Conservation (phyloP, 1,140 invertebrate genomes). For the Microvelia longipes region DNA sequence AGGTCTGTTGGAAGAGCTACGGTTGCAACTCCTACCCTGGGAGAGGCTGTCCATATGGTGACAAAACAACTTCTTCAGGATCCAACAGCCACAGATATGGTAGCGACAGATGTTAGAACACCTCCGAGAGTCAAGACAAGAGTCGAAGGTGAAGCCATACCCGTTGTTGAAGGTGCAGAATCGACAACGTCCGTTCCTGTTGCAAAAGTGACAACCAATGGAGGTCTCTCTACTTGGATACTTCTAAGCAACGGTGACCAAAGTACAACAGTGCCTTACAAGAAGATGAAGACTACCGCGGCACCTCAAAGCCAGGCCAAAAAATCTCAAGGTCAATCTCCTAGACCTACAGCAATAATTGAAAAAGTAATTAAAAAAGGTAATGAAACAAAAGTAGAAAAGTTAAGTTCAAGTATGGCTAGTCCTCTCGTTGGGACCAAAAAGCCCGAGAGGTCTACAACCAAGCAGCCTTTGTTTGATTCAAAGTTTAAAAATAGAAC, state of each 20-base stretch:
- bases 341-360: conserved; percentile 4
- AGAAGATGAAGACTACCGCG: conserved; percentile 7
- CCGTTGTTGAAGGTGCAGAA: conserved; percentile 26
- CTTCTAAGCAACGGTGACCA: conserved; percentile 30
- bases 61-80: conserved; percentile 34
- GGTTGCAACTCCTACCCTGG: conserved; percentile 23
- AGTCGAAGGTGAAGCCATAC: conserved; percentile 7
- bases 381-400: conserved; percentile 6
- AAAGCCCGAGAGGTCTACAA: conserved; percentile 6
- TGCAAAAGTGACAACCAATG: conserved; percentile 26
- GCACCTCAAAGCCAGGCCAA: conserved; percentile 6
- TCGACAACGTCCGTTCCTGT: conserved; percentile 39
- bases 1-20: conserved; percentile 25
- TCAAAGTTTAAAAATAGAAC: conserved; percentile 25
- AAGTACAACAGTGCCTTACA: neutral
- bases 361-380: conserved; percentile 16
- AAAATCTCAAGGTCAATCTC: conserved; percentile 13
- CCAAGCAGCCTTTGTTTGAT: conserved; percentile 20
- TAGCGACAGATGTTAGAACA: conserved; percentile 40
- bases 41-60: conserved; percentile 38
- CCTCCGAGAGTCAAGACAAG: conserved; percentile 39
- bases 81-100: conserved; percentile 22
- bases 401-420: neutral
- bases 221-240: conserved; percentile 58
- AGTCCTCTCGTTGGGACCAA: conserved; percentile 10